Evolutionary conservation across 2,113 vertebrate genomes (phyloP), one percentile per base, ranked within the genome.

Genomic region (Neolamprologus sp.): DNA sequence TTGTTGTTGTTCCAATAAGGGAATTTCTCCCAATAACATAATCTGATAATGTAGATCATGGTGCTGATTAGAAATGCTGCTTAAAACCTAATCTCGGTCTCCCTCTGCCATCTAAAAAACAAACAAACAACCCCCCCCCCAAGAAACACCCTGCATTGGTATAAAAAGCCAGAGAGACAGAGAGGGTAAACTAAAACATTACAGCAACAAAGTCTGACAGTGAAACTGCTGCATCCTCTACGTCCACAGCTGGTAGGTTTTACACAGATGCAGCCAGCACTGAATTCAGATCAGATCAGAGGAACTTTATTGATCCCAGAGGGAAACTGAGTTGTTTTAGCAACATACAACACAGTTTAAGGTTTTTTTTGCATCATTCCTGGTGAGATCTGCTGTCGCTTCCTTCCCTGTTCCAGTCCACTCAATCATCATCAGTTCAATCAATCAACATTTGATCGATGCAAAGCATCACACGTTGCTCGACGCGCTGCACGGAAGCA

Each of bases 351-450:
- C 28, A 28, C 26, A 28, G 4, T 28, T 28, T 26, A 26, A 23
- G 23, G 26, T 30, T 3, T 35, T 63, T 63, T 35, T 35, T 68
- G 19, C 19, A 68, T 68, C 12, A 14, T 68, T 40, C 35, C 63
- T 68, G 37, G 12, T 42, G 37, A 42, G 12, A 0, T 71, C 37
- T 71, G 37, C 0, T 71, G 7, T 42, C 2, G 3, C n/a, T 26
- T 23, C 37, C n/a, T 42, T 0, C 35, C 65, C 37, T 42, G n/a
- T 71, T 23, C 12, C 0, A 1, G n/a, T 23, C 37, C 1, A 71
- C 7, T 14, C 1, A 40, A 37, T 37, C 35, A 37, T 37, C 35
- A 37, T 37, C 35, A 37, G 35, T 37, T 71, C 35, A 71, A 23
- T 21, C 19, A 42, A 23, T 42, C 37, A 71, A 42, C 37, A 42